Evolutionary conservation across 2,797 vertebrate genomes (phyloP), one percentile per base, ranked within the genome.

Genomic region (Heterohyrax brucei): DNA sequence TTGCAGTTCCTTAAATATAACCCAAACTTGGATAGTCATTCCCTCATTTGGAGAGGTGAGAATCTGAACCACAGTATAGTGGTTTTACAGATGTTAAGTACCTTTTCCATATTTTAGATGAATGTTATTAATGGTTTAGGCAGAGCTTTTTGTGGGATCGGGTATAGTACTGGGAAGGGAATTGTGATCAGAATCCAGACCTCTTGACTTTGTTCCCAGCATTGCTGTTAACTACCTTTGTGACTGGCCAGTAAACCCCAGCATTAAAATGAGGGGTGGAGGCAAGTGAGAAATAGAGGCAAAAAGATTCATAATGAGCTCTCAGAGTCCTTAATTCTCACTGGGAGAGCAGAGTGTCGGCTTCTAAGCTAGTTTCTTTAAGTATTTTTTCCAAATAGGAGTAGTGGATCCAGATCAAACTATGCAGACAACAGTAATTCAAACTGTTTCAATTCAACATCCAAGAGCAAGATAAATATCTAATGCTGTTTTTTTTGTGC

Each of bases 301-400:
- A 21, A 46, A 89, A 73, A 85, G 44, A n/a, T 53, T 76, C 59
- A 4, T 30, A 50, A 82, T 46, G n/a, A 75, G 18, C 22, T 33
- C 1, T 59, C 24, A 53, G 39, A 76, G 26, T 76, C 79, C 82
- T 95, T 48, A 26, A 53, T 93, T 70, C 66, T 92, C 61, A 59
- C 10, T 5, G 22, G 53, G 50, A 83, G 91, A 88, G 28, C 50
- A 44, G 10, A 70, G 12, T 26, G 13, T 33, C 80, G 46, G 3
- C 70, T 88, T 93, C 39, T 92, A 56, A 72, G 80, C 93, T 70
- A n/a, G 13, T 82, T 80, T 92, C 92, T 72, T 28, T 73, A 64
- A 96, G 72, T 87, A 59, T 53, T 93, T 92, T 92, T 97, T 94
- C 77, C 94, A 91, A 95, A 94, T 59, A n/a, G 21, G n/a, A 96